A percentile compares a stretch with the other conserved stretches of the same genome.
Conservation (phyloP, 1,140 invertebrate species). For the Dreissena rostriformis region DNA sequence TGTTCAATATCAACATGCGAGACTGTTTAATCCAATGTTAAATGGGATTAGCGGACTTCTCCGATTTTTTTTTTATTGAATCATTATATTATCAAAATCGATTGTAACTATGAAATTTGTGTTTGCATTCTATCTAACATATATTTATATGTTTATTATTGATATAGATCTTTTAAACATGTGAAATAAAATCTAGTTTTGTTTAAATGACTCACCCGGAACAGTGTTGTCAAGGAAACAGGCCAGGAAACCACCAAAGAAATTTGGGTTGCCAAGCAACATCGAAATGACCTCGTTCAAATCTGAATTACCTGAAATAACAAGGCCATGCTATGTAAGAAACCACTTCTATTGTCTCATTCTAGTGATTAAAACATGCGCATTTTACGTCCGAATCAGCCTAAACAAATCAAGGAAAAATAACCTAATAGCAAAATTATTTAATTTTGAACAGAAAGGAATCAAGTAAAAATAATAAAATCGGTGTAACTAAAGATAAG, state of each 20-base stretch:
- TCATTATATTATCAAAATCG: not conserved
- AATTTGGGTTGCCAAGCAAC: conserved; percentile 75
- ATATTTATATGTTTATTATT: not conserved
- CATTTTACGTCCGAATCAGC: too few relatives aligned
- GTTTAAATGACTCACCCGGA: conserved; percentile 66
- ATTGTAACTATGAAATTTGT: not conserved
- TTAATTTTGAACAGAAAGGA: too few relatives aligned
- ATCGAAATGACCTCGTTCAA: conserved; percentile 42
- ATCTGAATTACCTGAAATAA: too few relatives aligned
- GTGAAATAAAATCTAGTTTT: too few relatives aligned
- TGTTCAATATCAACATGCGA: not conserved
- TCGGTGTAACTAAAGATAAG: too few relatives aligned
- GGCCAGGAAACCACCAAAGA: conserved; percentile 77
- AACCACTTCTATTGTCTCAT: too few relatives aligned
- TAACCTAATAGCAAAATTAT: too few relatives aligned
- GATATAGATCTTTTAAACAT: too few relatives aligned
- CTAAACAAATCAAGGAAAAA: too few relatives aligned
- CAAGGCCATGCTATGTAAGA: too few relatives aligned
- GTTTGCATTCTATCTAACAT: not conserved
- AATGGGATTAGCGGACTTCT: not conserved
- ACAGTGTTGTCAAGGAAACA: conserved; percentile 80
- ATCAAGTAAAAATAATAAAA: too few relatives aligned
- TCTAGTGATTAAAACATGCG: too few relatives aligned
- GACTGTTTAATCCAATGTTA: not conserved
- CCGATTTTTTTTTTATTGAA: not conserved